Evolutionary conservation across 64 coral and sea anemone genomes (phyloP), one percentile per base, ranked within the genome.

Genomic region (Acropora yongei): DNA sequence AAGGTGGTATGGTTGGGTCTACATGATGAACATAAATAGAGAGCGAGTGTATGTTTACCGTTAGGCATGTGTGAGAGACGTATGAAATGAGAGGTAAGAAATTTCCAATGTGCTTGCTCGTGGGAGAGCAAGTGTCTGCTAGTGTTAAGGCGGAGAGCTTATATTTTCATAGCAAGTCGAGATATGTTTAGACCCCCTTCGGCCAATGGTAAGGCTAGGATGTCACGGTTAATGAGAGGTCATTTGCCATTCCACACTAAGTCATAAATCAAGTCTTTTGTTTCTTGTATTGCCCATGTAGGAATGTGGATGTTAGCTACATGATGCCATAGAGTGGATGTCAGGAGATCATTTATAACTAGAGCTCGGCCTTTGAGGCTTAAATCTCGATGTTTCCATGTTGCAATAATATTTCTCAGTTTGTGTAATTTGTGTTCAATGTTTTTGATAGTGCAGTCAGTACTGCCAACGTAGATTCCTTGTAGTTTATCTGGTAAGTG

Each of bases 21-120:
- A 58, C 42, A 19, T 89, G 41, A 41, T 89, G 72, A 14, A 10
- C 55, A 20, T 14, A 47, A 67, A 44, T 61, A 42, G 41, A 20
- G 65, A 5, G 77, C 18, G 1, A 90, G 30, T 6, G 10, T 69
- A 14, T 30, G 78, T 3, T 5, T 5, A 13, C 58, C 47, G 7
- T 53, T 78, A 2, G 7, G 11, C 40, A 82, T 20, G 48, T 80
- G 13, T 0, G 57, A 39, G 18, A 82, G 41, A 2, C 18, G 40
- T 3, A 91, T 20, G n/a, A 44, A 91, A 19, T 91, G 14, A 0
- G 11, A 1, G 6, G 78, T 82, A 39, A 61, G 73, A 11, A 20
- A 14, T 83, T 91, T 91, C 89, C 89, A 91, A 67, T 91, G 89
- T 12, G 89, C 78, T 2, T 12, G 0, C 13, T 53, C 47, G 7